Evolutionary conservation across 2,113 vertebrate species (phyloP), one percentile per base, ranked within the genome.

Genomic region (Pterocles gutturalis): DNA sequence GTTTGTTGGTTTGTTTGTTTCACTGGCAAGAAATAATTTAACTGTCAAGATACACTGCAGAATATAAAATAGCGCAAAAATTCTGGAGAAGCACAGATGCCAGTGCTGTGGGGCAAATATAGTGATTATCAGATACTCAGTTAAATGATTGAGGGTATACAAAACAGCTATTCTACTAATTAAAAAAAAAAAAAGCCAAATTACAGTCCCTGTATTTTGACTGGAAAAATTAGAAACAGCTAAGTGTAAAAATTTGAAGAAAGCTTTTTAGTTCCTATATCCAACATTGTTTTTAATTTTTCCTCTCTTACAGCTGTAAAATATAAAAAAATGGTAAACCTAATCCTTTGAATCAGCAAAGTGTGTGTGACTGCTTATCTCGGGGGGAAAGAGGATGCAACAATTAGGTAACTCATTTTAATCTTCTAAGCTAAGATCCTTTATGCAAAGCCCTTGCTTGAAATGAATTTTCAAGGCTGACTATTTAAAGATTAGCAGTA

Each of bases 391-490:
- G 43, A 77, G 25, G 20, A 78, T 70, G 25, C 16, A 66, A 64
- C 19, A 91, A 89, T 90, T 87, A 94, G 48, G 46, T 48, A 90
- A 81, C 36, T 31, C 31, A 54, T 81, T 92, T 94, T 90, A 84
- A 93, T 83, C 55, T 90, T 77, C 38, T 75, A 55, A n/a, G 8
- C 15, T 67, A 90, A 77, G 36, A 86, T 49, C 54, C 60, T 64
- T 76, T 70, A 67, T 84, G 67, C 55, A 94, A 94, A 93, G 9
- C 29, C 19, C 24, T 78, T 92, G 46, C 46, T 64, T n/a, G 29
- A 83, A 95, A 95, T 78, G 46, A 90, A 90, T 89, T 93, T 92
- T 83, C 26, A 53, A 87, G 55, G 29, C 71, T 90, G 71, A 60
- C 61, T 83, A 57, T 87, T 94, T 91, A 78, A 87, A 93, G 60